Evolutionary conservation across 2,797 vertebrate genomes (phyloP).

Genomic region (Lerista edwardsae): DNA sequence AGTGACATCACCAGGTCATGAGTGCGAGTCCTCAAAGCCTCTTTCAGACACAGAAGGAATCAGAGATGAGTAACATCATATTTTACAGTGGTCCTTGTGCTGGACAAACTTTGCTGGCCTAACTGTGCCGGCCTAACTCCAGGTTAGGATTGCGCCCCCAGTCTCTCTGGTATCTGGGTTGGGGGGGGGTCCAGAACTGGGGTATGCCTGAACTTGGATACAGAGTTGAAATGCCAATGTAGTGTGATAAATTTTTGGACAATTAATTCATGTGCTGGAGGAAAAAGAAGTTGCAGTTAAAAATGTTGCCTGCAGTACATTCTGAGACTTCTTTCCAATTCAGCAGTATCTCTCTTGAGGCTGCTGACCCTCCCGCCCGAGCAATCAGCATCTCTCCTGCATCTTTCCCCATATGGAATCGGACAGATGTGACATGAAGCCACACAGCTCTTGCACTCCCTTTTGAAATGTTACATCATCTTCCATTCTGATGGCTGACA

Average conservation of each 20-base stretch:
- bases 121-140: too few relatives aligned
- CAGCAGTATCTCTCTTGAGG: background rate
- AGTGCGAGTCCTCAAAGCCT: too few relatives aligned
- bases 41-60: too few relatives aligned
- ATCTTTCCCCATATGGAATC: background rate
- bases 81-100: too few relatives aligned
- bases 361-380: conserved; percentile 3
- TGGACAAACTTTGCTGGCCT: too few relatives aligned
- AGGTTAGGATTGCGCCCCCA: too few relatives aligned
- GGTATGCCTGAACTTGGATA: too few relatives aligned
- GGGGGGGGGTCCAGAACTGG: too few relatives aligned
- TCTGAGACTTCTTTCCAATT: conserved; percentile 1
- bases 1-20: too few relatives aligned
- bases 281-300: background rate
- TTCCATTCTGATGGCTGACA: background rate
- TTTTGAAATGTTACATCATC: background rate
- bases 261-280: background rate
- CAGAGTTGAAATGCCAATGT: conserved; percentile 8
- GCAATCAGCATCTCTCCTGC: background rate
- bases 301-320: background rate
- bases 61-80: too few relatives aligned
- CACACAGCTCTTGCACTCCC: background rate
- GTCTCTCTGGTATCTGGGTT: too few relatives aligned
- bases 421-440: background rate
- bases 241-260: background rate